Evolutionary conservation across 2,797 vertebrate genomes (phyloP), one percentile per base, ranked within the genome.

Genomic region (Peromyscus nudipes): DNA sequence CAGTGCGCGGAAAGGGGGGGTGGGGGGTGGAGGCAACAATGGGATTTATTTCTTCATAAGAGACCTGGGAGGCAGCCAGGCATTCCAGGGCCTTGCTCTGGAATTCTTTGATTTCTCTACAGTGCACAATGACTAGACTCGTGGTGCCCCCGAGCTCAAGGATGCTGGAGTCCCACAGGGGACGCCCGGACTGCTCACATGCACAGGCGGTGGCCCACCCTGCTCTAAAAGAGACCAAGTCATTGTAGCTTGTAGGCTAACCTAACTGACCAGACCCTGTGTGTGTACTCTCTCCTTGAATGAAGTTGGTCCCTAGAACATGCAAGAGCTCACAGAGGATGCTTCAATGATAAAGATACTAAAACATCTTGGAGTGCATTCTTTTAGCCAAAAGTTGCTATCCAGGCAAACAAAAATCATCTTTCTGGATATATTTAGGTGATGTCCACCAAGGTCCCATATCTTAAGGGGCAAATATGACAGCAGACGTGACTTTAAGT

Each of bases 31-130:
- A 62, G 92, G 97, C 84, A 97, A 75, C 89, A 93, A 91, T 60
- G 0, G 37, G 46, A 95, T 83, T 90, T 55, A 91, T n/a, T 97
- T 96, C 97, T 91, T 97, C 9, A 19, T n/a, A 88, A 94, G 91
- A 94, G 92, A 93, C 97, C 96, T 97, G 96, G 97, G 93, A 97
- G 97, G 89, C 90, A 87, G 96, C 88, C 77, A 88, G 80, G 82
- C 96, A 92, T 95, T 97, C 95, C 96, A 95, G 77, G 69, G 93
- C 95, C 37, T 12, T 62, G 95, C 84, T 97, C 69, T 93, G 34
- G 25, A 75, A 96, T 95, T 98, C 95, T 95, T 96, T 80, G 16
- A 96, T 96, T 90, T 86, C 71, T 95, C 95, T 62, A 9, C 86
- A 21, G 95, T 87, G 96, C 77, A 95, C 55, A 91, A 25, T 67